Percentiles rank a stretch among this genome's conserved stretches.
phyloP scores from a whole-genome alignment of 2,797 vertebrate species.

The Gadopsis marmoratus region DNA sequence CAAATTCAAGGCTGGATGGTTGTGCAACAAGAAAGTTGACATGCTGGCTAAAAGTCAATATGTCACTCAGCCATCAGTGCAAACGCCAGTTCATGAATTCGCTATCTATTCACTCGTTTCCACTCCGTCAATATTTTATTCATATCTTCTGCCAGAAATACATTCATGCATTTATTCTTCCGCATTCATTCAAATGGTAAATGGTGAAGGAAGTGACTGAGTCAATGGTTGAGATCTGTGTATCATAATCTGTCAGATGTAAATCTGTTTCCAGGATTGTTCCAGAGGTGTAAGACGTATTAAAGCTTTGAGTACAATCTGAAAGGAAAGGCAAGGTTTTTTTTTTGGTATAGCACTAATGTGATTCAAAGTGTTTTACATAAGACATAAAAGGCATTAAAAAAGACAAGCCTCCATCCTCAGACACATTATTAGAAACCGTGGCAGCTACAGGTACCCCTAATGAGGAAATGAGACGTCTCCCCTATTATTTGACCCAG shows the following conservation, averaged over 20 bases:
- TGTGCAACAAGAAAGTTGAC: constrained; percentile 18
- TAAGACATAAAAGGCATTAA: neutral
- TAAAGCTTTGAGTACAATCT: constrained; percentile 5
- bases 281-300: constrained; percentile 8
- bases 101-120: constrained; percentile 28
- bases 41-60: constrained; percentile 29
- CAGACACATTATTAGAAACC: constrained; percentile 19
- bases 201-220: constrained; percentile 27
- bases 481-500: constrained; percentile 42
- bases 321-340: neutral
- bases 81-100: constrained; percentile 37
- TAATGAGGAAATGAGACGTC: constrained; percentile 56
- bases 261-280: constrained; percentile 36
- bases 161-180: constrained; percentile 42
- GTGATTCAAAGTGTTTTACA: neutral
- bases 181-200: constrained; percentile 34
- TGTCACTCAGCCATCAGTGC: constrained; percentile 24
- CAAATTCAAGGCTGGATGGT: constrained; percentile 16
- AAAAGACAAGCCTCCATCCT: constrained; percentile 15
- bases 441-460: constrained; percentile 20
- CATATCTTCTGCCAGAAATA: constrained; percentile 23
- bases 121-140: constrained; percentile 7
- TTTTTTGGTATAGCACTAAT: neutral
- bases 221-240: constrained; percentile 30
- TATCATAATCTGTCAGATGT: constrained; percentile 39